Conservation (phyloP, 2,797 vertebrate species). For the Anguilla pacifica region DNA sequence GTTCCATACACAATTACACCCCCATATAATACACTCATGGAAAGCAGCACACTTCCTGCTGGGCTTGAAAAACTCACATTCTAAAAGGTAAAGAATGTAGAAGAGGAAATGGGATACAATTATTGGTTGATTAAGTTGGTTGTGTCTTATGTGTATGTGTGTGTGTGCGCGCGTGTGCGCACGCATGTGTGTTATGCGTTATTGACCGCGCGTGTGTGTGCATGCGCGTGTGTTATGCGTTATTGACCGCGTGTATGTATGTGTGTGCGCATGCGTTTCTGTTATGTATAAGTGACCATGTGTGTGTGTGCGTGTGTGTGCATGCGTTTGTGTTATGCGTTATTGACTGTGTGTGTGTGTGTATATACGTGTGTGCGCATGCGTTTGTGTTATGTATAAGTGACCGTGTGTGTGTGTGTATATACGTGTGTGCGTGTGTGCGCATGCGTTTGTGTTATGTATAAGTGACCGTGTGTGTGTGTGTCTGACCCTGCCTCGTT, state of each 20-base stretch:
- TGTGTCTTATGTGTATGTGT: background rate
- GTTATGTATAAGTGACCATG: too few species aligned
- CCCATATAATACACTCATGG: background rate
- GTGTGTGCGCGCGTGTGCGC: background rate
- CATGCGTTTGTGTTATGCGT: too few species aligned
- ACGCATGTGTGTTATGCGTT: too few species aligned
- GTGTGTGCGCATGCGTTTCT: too few species aligned
- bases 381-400: too few species aligned
- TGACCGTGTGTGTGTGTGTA: background rate
- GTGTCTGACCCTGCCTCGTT: background rate
- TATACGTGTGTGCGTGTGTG: background rate
- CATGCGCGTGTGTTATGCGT: too few species aligned
- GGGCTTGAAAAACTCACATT: background rate
- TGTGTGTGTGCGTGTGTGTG: too few species aligned
- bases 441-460: background rate
- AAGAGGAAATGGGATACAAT: background rate
- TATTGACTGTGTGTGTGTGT: too few species aligned
- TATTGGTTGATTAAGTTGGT: background rate
- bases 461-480: conserved; percentile 9
- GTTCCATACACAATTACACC: background rate
- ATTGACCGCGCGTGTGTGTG: too few species aligned
- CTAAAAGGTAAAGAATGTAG: background rate
- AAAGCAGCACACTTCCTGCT: background rate
- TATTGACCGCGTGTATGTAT: too few species aligned
- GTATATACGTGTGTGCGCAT: too few species aligned